Evolutionary conservation across 2,888 invertebrate species (phyloP), one percentile per base, ranked within the genome.

Genomic region (Drosophila emarginata): DNA sequence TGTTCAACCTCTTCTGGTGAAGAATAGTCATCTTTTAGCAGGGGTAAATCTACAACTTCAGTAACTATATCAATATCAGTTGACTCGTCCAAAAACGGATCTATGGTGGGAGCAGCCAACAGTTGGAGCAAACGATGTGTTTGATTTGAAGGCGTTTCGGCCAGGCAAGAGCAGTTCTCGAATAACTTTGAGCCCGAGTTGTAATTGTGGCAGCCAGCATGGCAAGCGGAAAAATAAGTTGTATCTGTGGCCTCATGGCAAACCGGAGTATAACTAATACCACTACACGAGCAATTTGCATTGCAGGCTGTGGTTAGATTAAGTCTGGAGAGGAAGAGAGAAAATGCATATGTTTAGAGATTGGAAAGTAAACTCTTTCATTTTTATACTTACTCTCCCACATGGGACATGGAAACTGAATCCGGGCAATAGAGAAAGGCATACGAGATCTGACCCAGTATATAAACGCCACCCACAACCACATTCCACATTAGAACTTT

Each of bases 181-280:
- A 83, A 82, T 2, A 77, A 4, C 51, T 86, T 82, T 4, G 50
- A 59, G 0, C 80, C 74, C 1, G 87, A 39, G 59, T 90, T 76
- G 88, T 90, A 91, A 18, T 85, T 90, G 6, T 85, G 92, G 77
- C 96, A 96, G 0, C 96, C 96, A 0, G 96, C 96, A 86, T 95
- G 95, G 79, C 96, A 96, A 0, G 96, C 94, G 0, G 95, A 95
- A 90, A 94, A 96, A 82, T 93, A 96, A 0, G 95, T 94, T 12
- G 93, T 93, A 60, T 91, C 92, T 0, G 92, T 92, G 12, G 93
- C 90, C 45, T 92, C 92, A 74, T 94, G 93, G 79, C 95, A 95
- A 0, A 95, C 94, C 0, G 95, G 95, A 3, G 94, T 93, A 89
- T 94, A 95, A 71, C 93, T 93, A 5, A 94, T 92, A 18, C 91